Percentiles rank a stretch among this genome's conserved stretches.
These are phyloP conservation scores for Peromyscus polionotus DNA, from an alignment of 2,113 vertebrate species.

Conservation along the genomic window DNA sequence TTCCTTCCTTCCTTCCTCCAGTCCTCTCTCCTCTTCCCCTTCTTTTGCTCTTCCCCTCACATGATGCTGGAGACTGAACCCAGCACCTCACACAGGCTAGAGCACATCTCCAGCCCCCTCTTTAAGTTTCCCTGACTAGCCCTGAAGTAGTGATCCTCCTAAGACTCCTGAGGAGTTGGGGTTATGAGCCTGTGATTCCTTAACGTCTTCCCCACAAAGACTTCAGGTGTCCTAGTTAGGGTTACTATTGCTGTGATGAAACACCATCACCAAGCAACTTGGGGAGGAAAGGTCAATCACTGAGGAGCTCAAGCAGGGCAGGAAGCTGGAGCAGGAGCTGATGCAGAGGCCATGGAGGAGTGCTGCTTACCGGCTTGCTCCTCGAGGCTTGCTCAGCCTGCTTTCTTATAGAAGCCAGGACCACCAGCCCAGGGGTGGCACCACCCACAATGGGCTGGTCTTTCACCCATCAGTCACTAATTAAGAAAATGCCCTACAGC, in stretches of 20 bases:
- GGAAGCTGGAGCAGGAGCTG: background rate
- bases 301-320: background rate
- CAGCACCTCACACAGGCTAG: background rate
- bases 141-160: background rate
- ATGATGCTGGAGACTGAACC: background rate
- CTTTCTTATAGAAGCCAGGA: background rate
- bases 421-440: background rate
- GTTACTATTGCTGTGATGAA: background rate
- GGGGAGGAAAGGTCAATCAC: background rate
- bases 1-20: background rate
- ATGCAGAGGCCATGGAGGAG: background rate
- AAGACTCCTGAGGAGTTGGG: background rate
- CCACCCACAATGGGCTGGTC: background rate
- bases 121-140: background rate
- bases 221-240: background rate
- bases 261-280: background rate
- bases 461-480: background rate
- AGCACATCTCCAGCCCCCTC: background rate
- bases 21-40: too few species aligned
- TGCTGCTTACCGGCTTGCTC: background rate
- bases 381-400: background rate
- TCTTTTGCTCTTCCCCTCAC: background rate
- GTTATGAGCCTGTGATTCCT: background rate
- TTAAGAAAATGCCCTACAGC: background rate
- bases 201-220: background rate